Evolutionary conservation across 2,113 vertebrate genomes (phyloP).

Genomic region (Epinephelus cyanopodus): DNA sequence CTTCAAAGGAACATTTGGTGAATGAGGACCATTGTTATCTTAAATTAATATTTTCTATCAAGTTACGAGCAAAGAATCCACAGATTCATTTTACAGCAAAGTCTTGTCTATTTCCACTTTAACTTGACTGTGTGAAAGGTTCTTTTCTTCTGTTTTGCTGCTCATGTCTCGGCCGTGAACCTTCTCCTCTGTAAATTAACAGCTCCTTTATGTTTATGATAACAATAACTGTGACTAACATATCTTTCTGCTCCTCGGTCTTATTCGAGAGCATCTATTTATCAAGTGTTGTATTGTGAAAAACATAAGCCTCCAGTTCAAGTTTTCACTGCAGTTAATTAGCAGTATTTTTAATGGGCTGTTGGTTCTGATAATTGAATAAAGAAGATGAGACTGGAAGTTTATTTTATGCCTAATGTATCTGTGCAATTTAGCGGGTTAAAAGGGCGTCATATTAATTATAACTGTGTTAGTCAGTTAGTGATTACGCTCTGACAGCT

Average conservation of each 20-base stretch:
- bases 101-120: too few species aligned
- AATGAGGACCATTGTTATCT: too few species aligned
- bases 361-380: conserved; percentile 40
- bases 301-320: conserved; percentile 4
- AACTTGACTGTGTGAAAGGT: background rate
- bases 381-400: conserved; percentile 14
- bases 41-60: too few species aligned
- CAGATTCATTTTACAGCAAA: too few species aligned
- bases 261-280: conserved; percentile 16
- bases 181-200: background rate
- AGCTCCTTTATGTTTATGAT: background rate
- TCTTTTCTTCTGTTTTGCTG: background rate
- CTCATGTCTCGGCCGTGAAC: conserved; percentile 25
- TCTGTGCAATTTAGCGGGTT: background rate
- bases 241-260: background rate
- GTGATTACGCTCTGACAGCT: conserved; percentile 11
- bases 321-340: conserved; percentile 40
- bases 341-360: background rate
- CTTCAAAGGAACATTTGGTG: too few species aligned
- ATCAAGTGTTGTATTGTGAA: conserved; percentile 4
- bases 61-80: too few species aligned
- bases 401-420: conserved; percentile 38
- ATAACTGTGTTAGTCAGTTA: conserved; percentile 31
- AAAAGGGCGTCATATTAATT: conserved; percentile 8
- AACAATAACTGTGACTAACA: background rate